Conservation (phyloP, 1,140 invertebrate genomes). For the Ceratosolen fusciceps region DNA sequence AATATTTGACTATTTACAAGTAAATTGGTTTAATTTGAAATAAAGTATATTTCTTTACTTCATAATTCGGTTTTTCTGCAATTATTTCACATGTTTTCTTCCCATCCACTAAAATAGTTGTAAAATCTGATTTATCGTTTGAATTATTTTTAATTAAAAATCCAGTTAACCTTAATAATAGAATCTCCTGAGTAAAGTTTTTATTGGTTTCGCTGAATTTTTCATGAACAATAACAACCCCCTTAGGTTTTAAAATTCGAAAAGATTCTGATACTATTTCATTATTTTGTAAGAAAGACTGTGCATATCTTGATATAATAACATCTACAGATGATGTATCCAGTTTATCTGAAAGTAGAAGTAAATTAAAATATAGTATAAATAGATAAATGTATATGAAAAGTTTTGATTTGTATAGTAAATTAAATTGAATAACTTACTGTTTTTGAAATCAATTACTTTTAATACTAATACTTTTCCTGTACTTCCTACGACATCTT, state of each 20-base stretch:
- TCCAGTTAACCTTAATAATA: constrained; percentile 77
- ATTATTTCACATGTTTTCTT: constrained; percentile 66
- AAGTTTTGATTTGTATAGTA: neutral
- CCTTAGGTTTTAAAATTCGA: constrained; percentile 75
- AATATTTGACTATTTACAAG: constrained; percentile 3
- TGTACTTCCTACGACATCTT: constrained; percentile 35
- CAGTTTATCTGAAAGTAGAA: constrained; percentile 68
- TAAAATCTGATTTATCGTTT: constrained; percentile 72
- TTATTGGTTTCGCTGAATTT: constrained; percentile 43
- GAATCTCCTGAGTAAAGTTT: constrained; percentile 70
- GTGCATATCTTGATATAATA: constrained; percentile 73
- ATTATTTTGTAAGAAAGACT: constrained; percentile 68
- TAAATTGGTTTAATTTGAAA: too few species aligned
- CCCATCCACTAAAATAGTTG: constrained; percentile 72
- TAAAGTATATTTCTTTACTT: constrained; percentile 65
- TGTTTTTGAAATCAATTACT: constrained; percentile 37
- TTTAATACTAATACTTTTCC: constrained; percentile 37
- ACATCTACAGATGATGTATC: constrained; percentile 74
- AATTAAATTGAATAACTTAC: constrained; percentile 18
- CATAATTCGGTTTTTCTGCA: constrained; percentile 78
- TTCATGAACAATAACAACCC: constrained; percentile 62
- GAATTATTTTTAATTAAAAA: constrained; percentile 75
- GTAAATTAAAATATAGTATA: constrained; percentile 20
- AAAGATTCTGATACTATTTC: constrained; percentile 73
- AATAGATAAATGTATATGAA: neutral